phyloP scores from a whole-genome alignment of 1,140 invertebrate genomes.

The Coenobita brevimanus region DNA sequence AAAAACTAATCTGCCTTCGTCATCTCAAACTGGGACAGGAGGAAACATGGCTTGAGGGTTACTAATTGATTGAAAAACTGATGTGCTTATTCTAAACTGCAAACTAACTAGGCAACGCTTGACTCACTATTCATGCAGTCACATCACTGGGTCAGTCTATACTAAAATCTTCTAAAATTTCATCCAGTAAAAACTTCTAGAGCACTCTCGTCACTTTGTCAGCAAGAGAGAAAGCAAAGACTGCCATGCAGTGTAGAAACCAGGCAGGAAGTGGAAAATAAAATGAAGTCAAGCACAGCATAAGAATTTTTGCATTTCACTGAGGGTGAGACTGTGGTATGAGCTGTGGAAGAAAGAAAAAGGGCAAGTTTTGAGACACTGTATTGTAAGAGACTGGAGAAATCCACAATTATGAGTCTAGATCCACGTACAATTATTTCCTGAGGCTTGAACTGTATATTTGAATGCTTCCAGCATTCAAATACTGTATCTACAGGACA shows the following conservation, averaged over 20 bases:
- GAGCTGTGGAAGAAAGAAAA: not conserved
- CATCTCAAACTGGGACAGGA: too few species aligned
- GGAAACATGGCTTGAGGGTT: not conserved
- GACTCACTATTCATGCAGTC: slow-evolving; percentile 55
- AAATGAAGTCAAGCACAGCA: not conserved
- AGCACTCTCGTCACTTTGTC: slow-evolving; percentile 54
- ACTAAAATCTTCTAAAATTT: slow-evolving; percentile 28
- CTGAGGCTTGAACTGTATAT: too few species aligned
- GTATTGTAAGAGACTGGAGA: too few species aligned
- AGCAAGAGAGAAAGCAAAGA: slow-evolving; percentile 49
- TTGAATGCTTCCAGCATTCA: too few species aligned
- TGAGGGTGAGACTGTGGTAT: too few species aligned
- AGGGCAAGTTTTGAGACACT: slow-evolving; percentile 6
- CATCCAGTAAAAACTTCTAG: slow-evolving; percentile 46
- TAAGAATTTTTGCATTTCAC: too few species aligned
- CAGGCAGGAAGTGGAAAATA: slow-evolving; percentile 48
- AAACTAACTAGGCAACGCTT: too few species aligned
- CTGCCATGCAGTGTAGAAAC: too few species aligned
- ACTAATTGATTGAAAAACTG: not conserved
- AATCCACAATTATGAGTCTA: too few species aligned
- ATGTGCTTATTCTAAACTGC: not conserved
- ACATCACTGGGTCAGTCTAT: slow-evolving; percentile 45
- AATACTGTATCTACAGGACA: too few species aligned
- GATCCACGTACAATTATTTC: too few species aligned
- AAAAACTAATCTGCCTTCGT: too few species aligned